phyloP scores from a whole-genome alignment of 1,140 invertebrate genomes.

The Brachionus paranguensis region DNA sequence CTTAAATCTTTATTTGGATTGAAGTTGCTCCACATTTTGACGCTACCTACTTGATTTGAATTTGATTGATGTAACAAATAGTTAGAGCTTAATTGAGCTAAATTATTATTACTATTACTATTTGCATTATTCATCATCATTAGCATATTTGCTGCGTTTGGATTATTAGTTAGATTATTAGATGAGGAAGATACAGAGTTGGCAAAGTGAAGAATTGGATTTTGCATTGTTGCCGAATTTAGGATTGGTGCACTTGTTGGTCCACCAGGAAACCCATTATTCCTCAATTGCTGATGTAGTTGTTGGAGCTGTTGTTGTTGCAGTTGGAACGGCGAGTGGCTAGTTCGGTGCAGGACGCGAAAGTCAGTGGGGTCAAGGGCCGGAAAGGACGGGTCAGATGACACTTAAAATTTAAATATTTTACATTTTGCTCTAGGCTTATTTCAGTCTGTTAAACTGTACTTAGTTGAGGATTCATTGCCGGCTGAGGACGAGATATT shows the following conservation, averaged over 20 bases:
- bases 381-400: conserved; percentile 12
- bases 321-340: conserved; percentile 11
- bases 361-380: conserved; percentile 20
- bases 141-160: conserved; percentile 21
- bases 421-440: neutral
- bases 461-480: conserved; percentile 22
- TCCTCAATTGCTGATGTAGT: neutral
- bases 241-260: neutral
- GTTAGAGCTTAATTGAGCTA: conserved; percentile 21
- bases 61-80: conserved; percentile 28
- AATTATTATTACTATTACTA: conserved; percentile 30
- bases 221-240: conserved; percentile 23
- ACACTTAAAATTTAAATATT: neutral
- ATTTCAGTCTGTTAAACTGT: neutral
- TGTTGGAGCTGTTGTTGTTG: neutral
- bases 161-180: neutral
- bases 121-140: conserved; percentile 33
- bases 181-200: conserved; percentile 11
- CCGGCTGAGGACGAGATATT: conserved; percentile 10
- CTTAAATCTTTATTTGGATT: conserved; percentile 33
- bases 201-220: conserved; percentile 22
- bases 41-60: conserved; percentile 23
- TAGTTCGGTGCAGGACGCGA: conserved; percentile 4
- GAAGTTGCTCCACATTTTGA: conserved; percentile 39
- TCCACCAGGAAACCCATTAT: neutral